These are phyloP conservation scores for Drosophila virilis DNA, from an alignment of 1,140 invertebrate species.

Conservation along the genomic window DNA sequence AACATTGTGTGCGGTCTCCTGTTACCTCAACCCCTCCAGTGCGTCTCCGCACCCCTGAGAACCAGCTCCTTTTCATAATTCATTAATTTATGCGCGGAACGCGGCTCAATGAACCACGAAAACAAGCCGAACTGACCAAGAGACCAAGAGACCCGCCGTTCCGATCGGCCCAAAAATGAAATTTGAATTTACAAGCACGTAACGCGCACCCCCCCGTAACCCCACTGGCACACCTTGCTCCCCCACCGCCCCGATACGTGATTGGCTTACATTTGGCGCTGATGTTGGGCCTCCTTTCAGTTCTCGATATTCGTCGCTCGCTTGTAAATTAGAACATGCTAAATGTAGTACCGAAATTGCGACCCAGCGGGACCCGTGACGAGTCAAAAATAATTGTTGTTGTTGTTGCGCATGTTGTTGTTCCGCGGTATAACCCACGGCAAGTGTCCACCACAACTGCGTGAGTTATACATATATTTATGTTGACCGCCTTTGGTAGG, in stretches of 20 bases:
- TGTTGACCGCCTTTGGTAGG: background rate
- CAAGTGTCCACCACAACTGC: constrained; percentile 45
- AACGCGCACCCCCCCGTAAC: constrained; percentile 42
- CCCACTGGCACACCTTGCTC: background rate
- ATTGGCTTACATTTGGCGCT: constrained; percentile 62
- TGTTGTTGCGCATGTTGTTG: constrained; percentile 32
- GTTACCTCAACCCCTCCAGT: constrained; percentile 25
- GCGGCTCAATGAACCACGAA: constrained; percentile 75
- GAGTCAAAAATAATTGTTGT: constrained; percentile 42
- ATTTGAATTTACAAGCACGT: constrained; percentile 84
- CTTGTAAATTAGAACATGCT: constrained; percentile 79
- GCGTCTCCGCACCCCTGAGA: background rate
- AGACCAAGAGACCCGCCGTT: constrained; percentile 7
- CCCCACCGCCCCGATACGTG: constrained; percentile 41
- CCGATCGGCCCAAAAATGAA: constrained; percentile 37
- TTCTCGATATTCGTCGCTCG: constrained; percentile 47
- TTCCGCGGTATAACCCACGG: constrained; percentile 43
- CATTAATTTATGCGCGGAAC: constrained; percentile 82
- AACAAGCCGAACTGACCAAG: constrained; percentile 52
- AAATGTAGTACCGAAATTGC: constrained; percentile 34
- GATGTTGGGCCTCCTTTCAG: constrained; percentile 62
- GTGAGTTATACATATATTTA: background rate
- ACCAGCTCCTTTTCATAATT: constrained; percentile 76
- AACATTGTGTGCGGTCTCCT: constrained; percentile 80
- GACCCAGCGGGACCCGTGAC: constrained; percentile 36